Base-by-base conservation (phyloP, 1,140 invertebrate species). In the Papilio aristodemus region DNA sequence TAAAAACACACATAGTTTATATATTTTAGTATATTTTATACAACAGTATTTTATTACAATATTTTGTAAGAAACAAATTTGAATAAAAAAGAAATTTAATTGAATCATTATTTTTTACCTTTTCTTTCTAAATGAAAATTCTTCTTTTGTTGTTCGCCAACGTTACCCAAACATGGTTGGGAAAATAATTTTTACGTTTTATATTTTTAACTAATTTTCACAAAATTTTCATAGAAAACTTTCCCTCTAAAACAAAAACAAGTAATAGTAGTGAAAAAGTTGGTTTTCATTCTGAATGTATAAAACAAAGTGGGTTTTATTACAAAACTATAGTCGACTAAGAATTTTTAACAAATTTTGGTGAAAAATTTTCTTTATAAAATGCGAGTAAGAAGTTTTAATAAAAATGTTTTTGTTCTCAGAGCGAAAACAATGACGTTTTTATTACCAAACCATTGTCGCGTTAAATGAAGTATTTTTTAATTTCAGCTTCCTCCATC, bases 401-500 rank as follows among this genome's bases (percentile, higher is more conserved):
- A 19, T 25, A 22, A 54, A 54, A 54, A 54, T 54, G 46, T 54
- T 54, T 22, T 54, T 22, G 22, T 13, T 54, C 19, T 54, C 46
- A 54, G 46, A 17, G 7, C 6, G 4, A 22, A 54, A 54, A 54
- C 46, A 54, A 54, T 54, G 46, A 46, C 6, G 22, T 17, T 10
- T 50, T 19, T 19, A 13, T 54, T 54, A 54, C 22, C 9, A 17
- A 54, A 54, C 19, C 46, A 25, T 54, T 54, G 46, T 54, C 19
- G 46, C 19, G 27, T 4, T 19, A 54, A 54, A 54, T 54, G 19
- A 54, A 54, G 46, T 54, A 54, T 54, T 54, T 50, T 50, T 54
- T 54, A 54, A 54, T 54, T 54, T 22, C 19, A 54, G 46, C 8
- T 54, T 22, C 9, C 43, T 46, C 43, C 8, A 19, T 6, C 27